These are phyloP conservation scores for Phallusia fumigata DNA, from an alignment of 23 tunicate species.

Conservation along the genomic window DNA sequence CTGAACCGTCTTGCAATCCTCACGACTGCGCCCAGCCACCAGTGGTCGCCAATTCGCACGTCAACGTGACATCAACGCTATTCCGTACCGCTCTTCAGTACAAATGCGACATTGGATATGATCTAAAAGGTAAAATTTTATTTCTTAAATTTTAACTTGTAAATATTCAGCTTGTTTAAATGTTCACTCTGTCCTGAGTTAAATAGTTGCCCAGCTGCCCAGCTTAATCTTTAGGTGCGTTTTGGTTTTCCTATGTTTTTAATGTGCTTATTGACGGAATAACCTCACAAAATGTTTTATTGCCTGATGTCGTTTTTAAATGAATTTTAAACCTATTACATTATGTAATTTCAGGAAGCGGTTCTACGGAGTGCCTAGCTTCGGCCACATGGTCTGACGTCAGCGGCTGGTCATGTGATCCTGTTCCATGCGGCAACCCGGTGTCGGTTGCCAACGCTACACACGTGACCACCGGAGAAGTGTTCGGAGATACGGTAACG, in stretches of 20 bases:
- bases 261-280: no score
- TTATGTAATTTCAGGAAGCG: slow-evolving; percentile 57
- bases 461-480: slow-evolving; percentile 21
- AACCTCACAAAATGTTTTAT: no score
- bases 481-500: slow-evolving; percentile 52
- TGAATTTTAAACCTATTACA: no score
- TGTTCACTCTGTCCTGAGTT: no score
- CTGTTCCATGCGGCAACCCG: slow-evolving; percentile 57
- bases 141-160: no score
- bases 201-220: no score
- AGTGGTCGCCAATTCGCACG: slow-evolving; percentile 24
- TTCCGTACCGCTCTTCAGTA: slow-evolving; percentile 43
- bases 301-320: no score
- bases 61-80: slow-evolving; percentile 54
- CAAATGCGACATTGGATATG: slow-evolving; percentile 57
- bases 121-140: slow-evolving; percentile 27
- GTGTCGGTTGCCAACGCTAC: slow-evolving; percentile 32
- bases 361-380: slow-evolving; percentile 34
- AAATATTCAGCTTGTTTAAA: no score
- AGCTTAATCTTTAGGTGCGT: no score
- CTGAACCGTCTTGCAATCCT: slow-evolving; percentile 49
- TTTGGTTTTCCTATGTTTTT: no score
- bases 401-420: slow-evolving; percentile 35
- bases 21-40: slow-evolving; percentile 68
- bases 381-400: slow-evolving; percentile 66